Evolutionary conservation across 2,888 invertebrate species (phyloP), one percentile per base, ranked within the genome.

Genomic region (Terebella lapidaria): DNA sequence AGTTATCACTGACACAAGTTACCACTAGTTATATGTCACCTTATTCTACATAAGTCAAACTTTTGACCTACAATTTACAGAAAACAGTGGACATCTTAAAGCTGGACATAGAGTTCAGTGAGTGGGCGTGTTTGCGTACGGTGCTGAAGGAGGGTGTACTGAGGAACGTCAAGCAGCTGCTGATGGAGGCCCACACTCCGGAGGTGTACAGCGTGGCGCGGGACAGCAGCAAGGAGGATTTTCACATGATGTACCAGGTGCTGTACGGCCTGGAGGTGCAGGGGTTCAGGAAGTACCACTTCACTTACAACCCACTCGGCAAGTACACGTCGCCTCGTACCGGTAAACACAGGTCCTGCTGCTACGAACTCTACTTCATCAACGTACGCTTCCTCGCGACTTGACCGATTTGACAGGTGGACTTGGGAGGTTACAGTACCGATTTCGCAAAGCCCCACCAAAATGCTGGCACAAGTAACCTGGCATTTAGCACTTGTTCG

Each of bases 41-140:
- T 35, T 35, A 35, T 10, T 35, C 10, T 35, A 35, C 10, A 35
- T n/a, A 35, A 35, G 42, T n/a, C 42, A 15, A 35, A 35, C 10
- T 35, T 35, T 10, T 35, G 42, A 35, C 42, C 10, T 15, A 15
- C 42, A 15, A 15, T 35, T 35, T 35, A 2, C 61, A 68, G 68
- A 57, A 29, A 22, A 30, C 54, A 1, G 66, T 68, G 4, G 68
- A 68, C 53, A 56, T 62, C 20, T 47, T 68, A 15, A 68, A 68
- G 54, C 62, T 68, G 20, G 68, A 68, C 61, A 68, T 68, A n/a
- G 68, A 68, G 30, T 63, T 54, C 54, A 59, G 59, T 45, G 68
- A 68, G 45, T 68, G 68, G 68, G 54, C 55, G 5, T 60, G 62
- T 29, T 56, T 68, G 5, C 29, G n/a, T 18, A 54, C 51, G 3